Evolutionary conservation across 2,113 vertebrate species (phyloP), one percentile per base, ranked within the genome.

Genomic region (Carettochelys insculpta): DNA sequence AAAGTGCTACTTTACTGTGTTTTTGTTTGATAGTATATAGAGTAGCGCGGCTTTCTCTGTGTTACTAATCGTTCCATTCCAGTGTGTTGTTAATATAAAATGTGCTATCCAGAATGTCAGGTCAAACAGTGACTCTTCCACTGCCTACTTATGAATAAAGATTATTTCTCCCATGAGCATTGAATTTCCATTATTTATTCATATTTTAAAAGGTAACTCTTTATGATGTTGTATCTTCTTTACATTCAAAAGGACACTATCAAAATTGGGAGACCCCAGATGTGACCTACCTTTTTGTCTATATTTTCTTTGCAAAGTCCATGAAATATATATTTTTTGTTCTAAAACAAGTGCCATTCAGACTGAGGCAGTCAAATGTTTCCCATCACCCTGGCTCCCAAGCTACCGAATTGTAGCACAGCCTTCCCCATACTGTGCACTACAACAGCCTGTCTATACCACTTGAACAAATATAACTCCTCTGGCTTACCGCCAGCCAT

Each of bases 351-450:
- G 25, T 48, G 19, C 29, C 34, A n/a, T 12, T 52, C 29, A 41
- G 41, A 9, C 31, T 45, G 29, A 24, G 43, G 77, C 68, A 43
- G 6, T 38, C 22, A 47, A 50, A 68, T 68, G 34, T 41, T 43
- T 11, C 41, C 22, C 61, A 20, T 24, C 19, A 38, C 56, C 6
- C 22, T 13, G 68, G 6, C 4, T 5, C 24, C 68, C 68, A 43
- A 2, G 0, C 3, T 0, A 0, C 77, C 14, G 77, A 68, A 27
- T 6, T 41, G 76, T 79, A 43, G 16, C 43, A 0, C 2, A n/a
- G 6, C 25, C 47, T 65, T 77, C 71, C 54, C 10, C 20, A 13
- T 5, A 11, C 24, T 43, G 11, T 43, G 38, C 20, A 27, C 41
- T 73, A 73, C 5, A 25, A 41, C 22, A 73, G 68, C 12, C 3